Evolutionary conservation across 2,113 vertebrate species (phyloP).

Genomic region (Chionomys nivalis): DNA sequence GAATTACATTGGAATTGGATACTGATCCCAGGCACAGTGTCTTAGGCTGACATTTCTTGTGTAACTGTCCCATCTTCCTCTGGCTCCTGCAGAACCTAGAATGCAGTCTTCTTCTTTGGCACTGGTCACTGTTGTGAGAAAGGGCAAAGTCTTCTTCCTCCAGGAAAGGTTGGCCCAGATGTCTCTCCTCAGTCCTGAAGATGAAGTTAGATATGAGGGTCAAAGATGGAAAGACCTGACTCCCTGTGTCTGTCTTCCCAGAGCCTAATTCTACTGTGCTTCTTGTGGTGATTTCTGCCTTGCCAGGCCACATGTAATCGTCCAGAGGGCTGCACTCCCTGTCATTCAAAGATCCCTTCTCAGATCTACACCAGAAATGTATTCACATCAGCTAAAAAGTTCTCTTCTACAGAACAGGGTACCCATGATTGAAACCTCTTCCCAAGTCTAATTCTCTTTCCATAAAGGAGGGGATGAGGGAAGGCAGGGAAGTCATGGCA

Average conservation of each 20-base stretch:
- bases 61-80: not conserved
- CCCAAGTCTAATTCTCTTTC: not conserved
- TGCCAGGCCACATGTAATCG: not conserved
- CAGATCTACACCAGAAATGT: too few species aligned
- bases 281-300: not conserved
- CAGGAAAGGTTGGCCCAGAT: accelerated
- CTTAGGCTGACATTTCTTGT: not conserved
- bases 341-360: not conserved
- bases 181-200: not conserved
- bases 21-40: too few species aligned
- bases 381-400: not conserved
- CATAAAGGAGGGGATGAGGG: not conserved
- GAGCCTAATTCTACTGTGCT: not conserved
- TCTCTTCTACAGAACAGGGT: not conserved
- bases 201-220: accelerated
- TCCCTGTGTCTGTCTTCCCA: not conserved
- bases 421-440: not conserved
- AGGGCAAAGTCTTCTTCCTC: not conserved
- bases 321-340: accelerated
- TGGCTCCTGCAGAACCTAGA: not conserved
- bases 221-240: not conserved
- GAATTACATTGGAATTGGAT: not conserved
- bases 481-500: not conserved
- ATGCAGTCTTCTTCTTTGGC: accelerated
- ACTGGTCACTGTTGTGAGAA: accelerated